Base-by-base conservation (phyloP, 2,797 vertebrate species). In the Buceros bicornis region DNA sequence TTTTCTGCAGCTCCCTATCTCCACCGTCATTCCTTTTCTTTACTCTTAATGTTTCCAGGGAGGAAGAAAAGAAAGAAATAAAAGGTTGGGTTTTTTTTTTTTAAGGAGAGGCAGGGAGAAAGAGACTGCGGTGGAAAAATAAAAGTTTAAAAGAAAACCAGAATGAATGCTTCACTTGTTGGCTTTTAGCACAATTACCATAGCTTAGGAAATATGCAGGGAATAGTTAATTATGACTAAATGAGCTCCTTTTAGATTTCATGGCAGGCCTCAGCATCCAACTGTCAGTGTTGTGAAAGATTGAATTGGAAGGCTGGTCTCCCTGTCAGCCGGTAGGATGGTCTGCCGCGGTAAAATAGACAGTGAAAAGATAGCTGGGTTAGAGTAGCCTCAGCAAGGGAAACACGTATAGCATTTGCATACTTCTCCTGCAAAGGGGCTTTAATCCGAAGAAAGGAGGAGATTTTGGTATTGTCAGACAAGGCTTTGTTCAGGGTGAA, bases 171-270 rank as follows among this genome's bases (percentile, higher is more conserved):
- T 96, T 98, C 97, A 97, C 95, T 98, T 98, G 97, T 98, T 98
- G 97, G 96, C 97, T 98, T 98, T 98, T 97, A 97, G 95, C 96
- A 98, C 97, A 98, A 98, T 98, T 97, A 96, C 97, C 96, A 97
- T 97, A 98, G 97, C 91, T 98, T 97, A 96, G 95, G 97, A 98
- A 98, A 96, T 98, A 97, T 94, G 96, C 95, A 96, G 96, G 97
- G 96, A 97, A 98, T 98, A 95, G 95, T 98, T 98, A 98, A 98
- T 98, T 98, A 98, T 79, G 83, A 98, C 97, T 97, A 98, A 98
- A 98, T 96, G 97, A 98, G 93, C 94, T 97, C 95, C 95, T 98
- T 98, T 98, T 97, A 96, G 96, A 97, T 95, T 80, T 89, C 66
- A 61, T 97, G 97, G 97, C 96, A 97, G 96, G 95, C 97, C 95